phyloP scores from a whole-genome alignment of 2,797 vertebrate genomes.

The Micromesistius poutassou region DNA sequence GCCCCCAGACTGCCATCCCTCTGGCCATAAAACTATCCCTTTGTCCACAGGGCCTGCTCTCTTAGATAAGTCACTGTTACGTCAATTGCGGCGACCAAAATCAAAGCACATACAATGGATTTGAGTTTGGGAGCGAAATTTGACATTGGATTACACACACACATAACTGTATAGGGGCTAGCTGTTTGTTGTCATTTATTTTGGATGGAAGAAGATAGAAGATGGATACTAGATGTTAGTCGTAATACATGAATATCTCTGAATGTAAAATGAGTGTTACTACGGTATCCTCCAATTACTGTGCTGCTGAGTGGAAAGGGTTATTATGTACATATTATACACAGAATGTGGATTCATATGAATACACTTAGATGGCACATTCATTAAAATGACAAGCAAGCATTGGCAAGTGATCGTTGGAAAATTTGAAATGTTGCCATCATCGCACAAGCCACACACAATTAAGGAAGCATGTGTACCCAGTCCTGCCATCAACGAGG shows the following conservation, averaged over 20 bases:
- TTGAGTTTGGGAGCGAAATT: background rate
- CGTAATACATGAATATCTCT: background rate
- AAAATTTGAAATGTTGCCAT: slow-evolving; percentile 54
- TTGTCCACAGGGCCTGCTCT: slow-evolving; percentile 56
- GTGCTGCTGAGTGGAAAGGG: background rate
- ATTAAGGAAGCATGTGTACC: slow-evolving; percentile 59
- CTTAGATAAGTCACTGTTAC: slow-evolving; percentile 61
- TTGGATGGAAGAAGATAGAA: background rate
- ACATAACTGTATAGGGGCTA: background rate
- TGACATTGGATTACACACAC: background rate
- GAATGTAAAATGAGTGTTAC: background rate
- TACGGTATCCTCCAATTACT: background rate
- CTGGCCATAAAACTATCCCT: slow-evolving; percentile 23
- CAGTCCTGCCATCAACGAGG: slow-evolving; percentile 51
- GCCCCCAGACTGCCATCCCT: background rate
- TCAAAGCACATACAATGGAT: slow-evolving; percentile 19
- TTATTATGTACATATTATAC: background rate
- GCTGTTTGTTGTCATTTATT: background rate
- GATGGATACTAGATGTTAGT: background rate
- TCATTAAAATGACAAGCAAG: background rate
- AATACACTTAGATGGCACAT: background rate
- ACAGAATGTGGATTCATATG: background rate
- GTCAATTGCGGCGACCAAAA: slow-evolving; percentile 37
- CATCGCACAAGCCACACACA: slow-evolving; percentile 58
- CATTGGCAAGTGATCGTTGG: slow-evolving; percentile 36